phyloP scores from a whole-genome alignment of 1,140 invertebrate species.

The Drosophila tristis region DNA sequence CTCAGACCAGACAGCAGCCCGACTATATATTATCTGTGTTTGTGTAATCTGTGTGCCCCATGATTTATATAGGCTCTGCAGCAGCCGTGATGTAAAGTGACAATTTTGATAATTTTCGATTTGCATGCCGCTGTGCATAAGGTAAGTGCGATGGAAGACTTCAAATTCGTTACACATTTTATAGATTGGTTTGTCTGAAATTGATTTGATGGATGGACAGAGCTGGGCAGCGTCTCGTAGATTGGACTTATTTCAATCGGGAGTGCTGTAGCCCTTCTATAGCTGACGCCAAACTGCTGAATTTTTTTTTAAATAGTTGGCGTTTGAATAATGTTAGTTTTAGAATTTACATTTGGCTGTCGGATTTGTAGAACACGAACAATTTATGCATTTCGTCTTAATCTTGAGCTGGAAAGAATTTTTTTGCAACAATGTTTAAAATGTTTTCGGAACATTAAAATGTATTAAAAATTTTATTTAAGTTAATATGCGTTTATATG shows the following conservation, averaged over 20 bases:
- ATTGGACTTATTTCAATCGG: conserved; percentile 1
- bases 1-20: conserved; percentile 13
- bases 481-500: no score
- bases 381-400: no score
- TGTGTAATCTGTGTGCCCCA: conserved; percentile 17
- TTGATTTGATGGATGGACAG: conserved; percentile 5
- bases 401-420: no score
- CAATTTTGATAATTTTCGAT: conserved; percentile 77
- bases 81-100: conserved; percentile 70
- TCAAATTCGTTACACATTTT: conserved; percentile 30
- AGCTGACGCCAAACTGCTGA: no score
- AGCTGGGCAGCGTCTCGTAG: background rate
- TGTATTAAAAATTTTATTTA: no score
- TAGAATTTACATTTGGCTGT: no score
- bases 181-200: conserved; percentile 16
- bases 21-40: conserved; percentile 49
- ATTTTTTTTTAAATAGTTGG: no score
- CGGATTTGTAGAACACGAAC: no score
- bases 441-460: no score
- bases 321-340: no score
- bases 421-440: no score
- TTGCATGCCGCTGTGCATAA: conserved; percentile 70
- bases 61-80: conserved; percentile 66
- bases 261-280: no score
- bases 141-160: conserved; percentile 51